Percentiles rank a stretch among this genome's conserved stretches.
These are phyloP conservation scores for Lerista edwardsae DNA, from an alignment of 2,797 vertebrate species.

Conservation along the genomic window DNA sequence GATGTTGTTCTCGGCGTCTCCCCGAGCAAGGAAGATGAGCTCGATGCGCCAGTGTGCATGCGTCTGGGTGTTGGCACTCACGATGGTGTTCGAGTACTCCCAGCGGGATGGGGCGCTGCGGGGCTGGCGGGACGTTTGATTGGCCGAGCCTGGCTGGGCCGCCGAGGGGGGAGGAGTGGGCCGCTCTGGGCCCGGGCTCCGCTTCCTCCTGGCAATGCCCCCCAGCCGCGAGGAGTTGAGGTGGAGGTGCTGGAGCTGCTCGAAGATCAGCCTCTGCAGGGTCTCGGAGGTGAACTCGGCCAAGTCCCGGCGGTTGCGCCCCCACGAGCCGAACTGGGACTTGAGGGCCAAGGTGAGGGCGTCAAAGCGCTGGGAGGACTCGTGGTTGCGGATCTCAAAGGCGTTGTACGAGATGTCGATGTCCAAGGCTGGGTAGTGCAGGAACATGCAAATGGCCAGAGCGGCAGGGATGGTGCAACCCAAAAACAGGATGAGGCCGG, in stretches of 20 bases:
- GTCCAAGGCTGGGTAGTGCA: conserved; percentile 93
- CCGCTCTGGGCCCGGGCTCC: accelerated
- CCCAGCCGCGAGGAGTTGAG: conserved; percentile 61
- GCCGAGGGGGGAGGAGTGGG: accelerated
- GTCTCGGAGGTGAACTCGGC: conserved; percentile 85
- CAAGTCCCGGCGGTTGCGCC: conserved; percentile 87
- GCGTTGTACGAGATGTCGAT: conserved; percentile 98
- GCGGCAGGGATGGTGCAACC: conserved; percentile 87
- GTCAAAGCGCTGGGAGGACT: conserved; percentile 93
- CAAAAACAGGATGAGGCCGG: conserved; percentile 83
- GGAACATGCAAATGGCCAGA: conserved; percentile 91
- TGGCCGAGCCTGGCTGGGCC: accelerated
- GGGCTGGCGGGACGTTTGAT: conserved; percentile 47
- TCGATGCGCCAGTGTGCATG: conserved; percentile 96
- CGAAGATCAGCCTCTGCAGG: conserved; percentile 85
- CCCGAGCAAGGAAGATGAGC: conserved; percentile 93
- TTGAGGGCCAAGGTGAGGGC: conserved; percentile 92
- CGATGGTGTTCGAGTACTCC: conserved; percentile 69
- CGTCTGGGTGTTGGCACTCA: conserved; percentile 87
- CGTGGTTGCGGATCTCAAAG: conserved; percentile 96
- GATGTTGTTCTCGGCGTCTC: conserved; percentile 89
- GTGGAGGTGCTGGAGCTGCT: conserved; percentile 82
- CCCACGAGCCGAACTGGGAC: conserved; percentile 95
- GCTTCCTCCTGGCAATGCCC: accelerated
- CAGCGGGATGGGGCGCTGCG: conserved; percentile 66